Base-by-base conservation (phyloP, 1,140 invertebrate genomes). In the Dryas iulia region DNA sequence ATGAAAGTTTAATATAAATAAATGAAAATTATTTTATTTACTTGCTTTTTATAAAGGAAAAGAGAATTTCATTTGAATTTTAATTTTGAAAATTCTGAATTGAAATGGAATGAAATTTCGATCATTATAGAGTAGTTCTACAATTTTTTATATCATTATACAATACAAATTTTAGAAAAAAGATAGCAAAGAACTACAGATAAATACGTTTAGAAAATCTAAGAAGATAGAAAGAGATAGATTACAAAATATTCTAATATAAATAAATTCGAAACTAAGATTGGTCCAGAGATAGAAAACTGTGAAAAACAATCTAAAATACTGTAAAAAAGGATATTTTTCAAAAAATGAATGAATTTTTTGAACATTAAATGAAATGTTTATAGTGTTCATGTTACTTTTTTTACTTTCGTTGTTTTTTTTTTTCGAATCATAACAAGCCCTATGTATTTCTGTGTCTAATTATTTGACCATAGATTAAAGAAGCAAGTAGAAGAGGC, bases 181-280 rank as follows among this genome's bases (percentile, higher is more conserved):
- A 58, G 56, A 58, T 58, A 58, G 25, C 56, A 28, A 47, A 47
- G 14, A 47, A 30, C 54, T 57, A 65, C 54, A 35, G 14, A 65
- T 65, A 65, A 65, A 65, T 35, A 64, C 56, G 23, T 26, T 57
- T 57, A 65, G 56, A 65, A 65, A 65, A 26, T 65, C 53, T 57
- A 57, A 65, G 56, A 65, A 31, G 12, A 65, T 26, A 56, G 28
- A 64, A 56, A 31, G 53, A 53, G 62, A 57, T 57, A 57, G 28
- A 57, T 39, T 57, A 23, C n/a, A 66, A 66, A 62, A 71, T 33
- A 66, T 71, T 57, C 63, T 71, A 66, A 71, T 65, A 26, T 71
- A 66, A 71, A 71, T 71, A 71, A 66, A 71, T 66, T 71, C 63
- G 59, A 62, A 71, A 71, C 23, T 11, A 71, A 71, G 31, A 35